Conservation (phyloP, 2,113 vertebrate species). For the Tetrax tetrax region DNA sequence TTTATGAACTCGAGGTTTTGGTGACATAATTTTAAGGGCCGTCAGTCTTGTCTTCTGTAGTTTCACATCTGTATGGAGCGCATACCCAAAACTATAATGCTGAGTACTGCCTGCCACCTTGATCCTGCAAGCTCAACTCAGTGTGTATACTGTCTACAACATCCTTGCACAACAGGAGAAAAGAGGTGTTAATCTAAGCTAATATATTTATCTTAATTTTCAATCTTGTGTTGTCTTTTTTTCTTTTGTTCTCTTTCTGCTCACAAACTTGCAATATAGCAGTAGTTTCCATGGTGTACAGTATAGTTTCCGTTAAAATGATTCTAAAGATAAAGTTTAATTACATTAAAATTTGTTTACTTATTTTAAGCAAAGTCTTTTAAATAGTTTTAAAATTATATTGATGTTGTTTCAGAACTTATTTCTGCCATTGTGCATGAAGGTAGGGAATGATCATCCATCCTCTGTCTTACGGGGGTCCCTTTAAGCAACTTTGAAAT, state of each 20-base stretch:
- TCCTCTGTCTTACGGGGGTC: conserved; percentile 14
- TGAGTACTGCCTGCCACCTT: not conserved
- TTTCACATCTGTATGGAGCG: not conserved
- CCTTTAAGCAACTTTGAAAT: conserved; percentile 29
- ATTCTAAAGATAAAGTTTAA: not conserved
- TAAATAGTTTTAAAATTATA: not conserved
- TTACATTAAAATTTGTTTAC: not conserved
- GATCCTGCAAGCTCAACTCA: not conserved
- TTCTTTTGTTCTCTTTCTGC: not conserved
- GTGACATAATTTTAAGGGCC: not conserved
- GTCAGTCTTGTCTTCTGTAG: not conserved
- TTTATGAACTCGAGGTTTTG: not conserved
- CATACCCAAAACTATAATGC: not conserved
- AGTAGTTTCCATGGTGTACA: not conserved
- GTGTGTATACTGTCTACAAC: not conserved
- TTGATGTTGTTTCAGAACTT: not conserved
- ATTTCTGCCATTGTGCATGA: not conserved
- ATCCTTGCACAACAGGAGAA: not conserved
- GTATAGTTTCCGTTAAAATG: not conserved
- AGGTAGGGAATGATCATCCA: not conserved
- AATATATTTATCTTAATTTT: not conserved
- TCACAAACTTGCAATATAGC: not conserved
- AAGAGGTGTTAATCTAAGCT: not conserved
- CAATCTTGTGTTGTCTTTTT: not conserved
- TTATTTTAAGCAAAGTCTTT: not conserved